Conservation (phyloP, 2,113 vertebrate genomes). For the Dascyllus trimaculatus region DNA sequence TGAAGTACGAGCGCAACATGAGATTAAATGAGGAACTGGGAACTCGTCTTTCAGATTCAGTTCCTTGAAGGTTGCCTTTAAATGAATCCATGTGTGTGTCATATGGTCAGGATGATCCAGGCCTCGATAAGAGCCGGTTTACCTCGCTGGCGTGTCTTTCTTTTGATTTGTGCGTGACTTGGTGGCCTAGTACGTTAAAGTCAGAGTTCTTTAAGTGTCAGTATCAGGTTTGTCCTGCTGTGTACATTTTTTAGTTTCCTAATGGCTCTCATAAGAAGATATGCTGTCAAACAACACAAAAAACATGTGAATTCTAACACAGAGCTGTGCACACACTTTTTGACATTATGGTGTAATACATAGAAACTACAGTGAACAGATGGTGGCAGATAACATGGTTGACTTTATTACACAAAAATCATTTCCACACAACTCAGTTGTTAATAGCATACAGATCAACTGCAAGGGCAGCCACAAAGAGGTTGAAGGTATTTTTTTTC, state of each 20-base stretch:
- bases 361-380: conserved; percentile 24
- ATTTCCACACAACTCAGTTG: neutral
- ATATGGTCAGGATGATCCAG: conserved; percentile 56
- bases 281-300: too few species aligned
- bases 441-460: neutral
- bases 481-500: neutral
- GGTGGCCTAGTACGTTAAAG: neutral
- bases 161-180: neutral
- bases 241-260: too few species aligned
- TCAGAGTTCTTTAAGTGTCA: too few species aligned
- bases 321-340: neutral
- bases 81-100: conserved; percentile 68
- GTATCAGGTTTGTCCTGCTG: too few species aligned
- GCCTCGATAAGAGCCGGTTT: neutral
- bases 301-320: neutral
- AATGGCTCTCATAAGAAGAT: too few species aligned
- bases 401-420: conserved; percentile 28
- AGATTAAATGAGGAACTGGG: conserved; percentile 86
- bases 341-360: conserved; percentile 13
- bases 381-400: neutral
- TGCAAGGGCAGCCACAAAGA: neutral
- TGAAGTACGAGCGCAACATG: conserved; percentile 48
- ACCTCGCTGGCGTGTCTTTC: neutral
- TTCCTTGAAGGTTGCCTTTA: conserved; percentile 83
- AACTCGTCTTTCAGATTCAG: conserved; percentile 88